These are phyloP conservation scores for Orthosia gothica DNA, from an alignment of 2,888 invertebrate species.

Conservation along the genomic window DNA sequence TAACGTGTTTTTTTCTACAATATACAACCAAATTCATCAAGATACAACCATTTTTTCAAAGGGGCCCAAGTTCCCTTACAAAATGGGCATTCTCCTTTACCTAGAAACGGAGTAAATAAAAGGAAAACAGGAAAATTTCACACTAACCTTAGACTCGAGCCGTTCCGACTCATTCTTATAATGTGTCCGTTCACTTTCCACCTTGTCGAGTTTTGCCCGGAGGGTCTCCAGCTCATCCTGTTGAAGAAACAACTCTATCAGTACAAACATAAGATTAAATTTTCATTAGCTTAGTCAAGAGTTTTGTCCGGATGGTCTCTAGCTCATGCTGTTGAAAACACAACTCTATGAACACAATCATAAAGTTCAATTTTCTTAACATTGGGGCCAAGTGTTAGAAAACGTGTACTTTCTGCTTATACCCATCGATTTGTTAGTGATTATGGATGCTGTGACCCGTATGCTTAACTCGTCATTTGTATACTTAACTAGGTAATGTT, in stretches of 20 bases:
- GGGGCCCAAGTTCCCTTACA: too few species aligned
- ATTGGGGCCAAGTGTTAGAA: slow-evolving; percentile 38
- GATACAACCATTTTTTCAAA: too few species aligned
- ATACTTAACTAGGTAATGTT: slow-evolving; percentile 37
- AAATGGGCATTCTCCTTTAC: too few species aligned
- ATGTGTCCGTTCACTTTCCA: slow-evolving; percentile 96
- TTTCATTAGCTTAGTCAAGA: slow-evolving; percentile 73
- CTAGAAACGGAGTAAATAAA: slow-evolving; percentile 31
- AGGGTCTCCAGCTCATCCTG: slow-evolving; percentile 97
- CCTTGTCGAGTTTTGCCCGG: slow-evolving; percentile 95
- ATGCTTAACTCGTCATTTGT: slow-evolving; percentile 49
- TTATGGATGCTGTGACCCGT: slow-evolving; percentile 64
- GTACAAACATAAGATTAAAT: slow-evolving; percentile 3
- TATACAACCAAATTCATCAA: too few species aligned
- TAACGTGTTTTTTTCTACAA: too few species aligned
- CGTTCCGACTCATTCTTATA: slow-evolving; percentile 97
- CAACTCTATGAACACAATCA: slow-evolving; percentile 42
- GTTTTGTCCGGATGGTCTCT: slow-evolving; percentile 94
- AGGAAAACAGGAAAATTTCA: slow-evolving; percentile 31
- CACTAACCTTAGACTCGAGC: slow-evolving; percentile 97
- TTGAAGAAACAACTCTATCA: slow-evolving; percentile 70
- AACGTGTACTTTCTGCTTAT: slow-evolving; percentile 53
- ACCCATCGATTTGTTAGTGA: slow-evolving; percentile 57
- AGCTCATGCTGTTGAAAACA: slow-evolving; percentile 95
- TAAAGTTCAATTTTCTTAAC: slow-evolving; percentile 20